Conservation (phyloP, 2,113 vertebrate species). For the Salminus brasiliensis region DNA sequence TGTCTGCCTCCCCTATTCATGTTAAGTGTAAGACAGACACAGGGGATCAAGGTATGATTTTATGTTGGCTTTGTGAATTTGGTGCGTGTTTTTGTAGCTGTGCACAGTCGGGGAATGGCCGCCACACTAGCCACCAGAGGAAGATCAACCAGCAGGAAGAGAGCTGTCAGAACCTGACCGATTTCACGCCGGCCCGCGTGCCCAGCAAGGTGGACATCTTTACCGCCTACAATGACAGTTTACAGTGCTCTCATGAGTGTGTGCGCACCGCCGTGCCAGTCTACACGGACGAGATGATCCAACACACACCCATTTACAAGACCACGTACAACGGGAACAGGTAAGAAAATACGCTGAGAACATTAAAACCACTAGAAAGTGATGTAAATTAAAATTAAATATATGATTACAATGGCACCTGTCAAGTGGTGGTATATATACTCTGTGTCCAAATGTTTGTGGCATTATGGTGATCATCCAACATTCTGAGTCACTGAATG, state of each 20-base stretch:
- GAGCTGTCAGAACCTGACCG: slow-evolving; percentile 97
- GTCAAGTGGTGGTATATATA: too few species aligned
- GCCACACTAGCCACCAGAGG: slow-evolving; percentile 93
- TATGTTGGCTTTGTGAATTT: slow-evolving; percentile 81
- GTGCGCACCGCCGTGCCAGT: slow-evolving; percentile 87
- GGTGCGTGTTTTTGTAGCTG: slow-evolving; percentile 88
- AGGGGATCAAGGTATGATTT: slow-evolving; percentile 80
- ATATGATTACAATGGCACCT: too few species aligned
- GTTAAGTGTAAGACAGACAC: slow-evolving; percentile 49
- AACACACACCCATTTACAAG: slow-evolving; percentile 89
- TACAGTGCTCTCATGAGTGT: slow-evolving; percentile 97
- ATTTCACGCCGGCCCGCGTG: slow-evolving; percentile 91
- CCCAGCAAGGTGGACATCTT: slow-evolving; percentile 97
- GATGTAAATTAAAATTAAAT: too few species aligned
- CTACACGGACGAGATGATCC: slow-evolving; percentile 91
- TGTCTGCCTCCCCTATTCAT: slow-evolving; percentile 37
- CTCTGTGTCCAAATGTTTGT: too few species aligned
- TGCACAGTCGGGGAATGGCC: slow-evolving; percentile 88
- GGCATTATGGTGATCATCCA: too few species aligned
- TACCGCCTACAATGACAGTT: slow-evolving; percentile 96
- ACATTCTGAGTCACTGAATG: too few species aligned
- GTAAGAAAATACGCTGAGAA: slow-evolving; percentile 66
- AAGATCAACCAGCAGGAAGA: slow-evolving; percentile 98
- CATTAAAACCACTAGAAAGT: too few species aligned
- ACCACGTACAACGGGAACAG: slow-evolving; percentile 94